Evolutionary conservation across 1,140 invertebrate genomes (phyloP).

Genomic region (Caenorhabditis brenneri): DNA sequence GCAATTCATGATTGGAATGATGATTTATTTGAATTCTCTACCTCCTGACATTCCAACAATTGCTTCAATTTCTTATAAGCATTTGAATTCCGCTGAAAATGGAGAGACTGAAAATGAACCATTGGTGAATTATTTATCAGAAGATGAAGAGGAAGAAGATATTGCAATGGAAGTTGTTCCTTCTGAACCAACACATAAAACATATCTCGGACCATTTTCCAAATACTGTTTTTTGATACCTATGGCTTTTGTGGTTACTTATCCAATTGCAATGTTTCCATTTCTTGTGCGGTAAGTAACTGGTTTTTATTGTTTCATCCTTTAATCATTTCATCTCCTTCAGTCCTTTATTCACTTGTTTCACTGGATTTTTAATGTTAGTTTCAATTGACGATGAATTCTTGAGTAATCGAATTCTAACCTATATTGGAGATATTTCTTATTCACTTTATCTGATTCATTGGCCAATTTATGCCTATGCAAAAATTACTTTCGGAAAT

Average conservation of each 20-base stretch:
- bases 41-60: neutral
- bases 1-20: conserved; percentile 1
- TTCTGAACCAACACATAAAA: neutral
- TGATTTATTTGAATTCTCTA: neutral
- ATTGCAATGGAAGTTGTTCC: neutral
- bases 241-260: neutral
- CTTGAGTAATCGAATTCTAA: neutral
- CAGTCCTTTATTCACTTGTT: neutral
- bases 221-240: neutral
- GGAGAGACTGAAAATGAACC: neutral
- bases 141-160: neutral
- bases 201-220: neutral
- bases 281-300: neutral
- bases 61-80: neutral
- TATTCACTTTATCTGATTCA: conserved; percentile 26
- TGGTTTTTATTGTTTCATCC: neutral
- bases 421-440: conserved; percentile 32
- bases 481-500: neutral
- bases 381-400: neutral
- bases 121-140: neutral
- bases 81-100: neutral
- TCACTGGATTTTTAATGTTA: neutral
- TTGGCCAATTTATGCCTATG: neutral
- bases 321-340: neutral
- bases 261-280: neutral